These are phyloP conservation scores for Goniozus legneri DNA, from an alignment of 1,140 invertebrate species.

Conservation along the genomic window DNA sequence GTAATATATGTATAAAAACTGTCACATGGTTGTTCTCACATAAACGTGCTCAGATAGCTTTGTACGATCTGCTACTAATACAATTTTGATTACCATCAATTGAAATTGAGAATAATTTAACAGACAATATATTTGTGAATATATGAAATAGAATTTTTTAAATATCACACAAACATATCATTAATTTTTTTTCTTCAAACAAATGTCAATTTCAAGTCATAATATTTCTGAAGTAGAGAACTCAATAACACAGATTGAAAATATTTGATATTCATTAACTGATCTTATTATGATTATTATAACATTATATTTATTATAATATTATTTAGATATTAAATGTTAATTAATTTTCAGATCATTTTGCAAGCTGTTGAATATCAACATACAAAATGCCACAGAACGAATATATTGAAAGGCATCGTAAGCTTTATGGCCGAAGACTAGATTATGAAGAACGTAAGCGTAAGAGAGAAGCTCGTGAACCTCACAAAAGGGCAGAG, in stretches of 20 bases:
- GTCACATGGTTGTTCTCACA: too few relatives aligned
- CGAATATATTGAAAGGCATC: slow-evolving; percentile 98
- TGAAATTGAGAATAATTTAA: background rate
- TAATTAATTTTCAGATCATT: slow-evolving; percentile 9
- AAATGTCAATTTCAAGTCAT: background rate
- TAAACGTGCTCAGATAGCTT: slow-evolving; percentile 35
- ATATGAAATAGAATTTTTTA: slow-evolving; percentile 29
- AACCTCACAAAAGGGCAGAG: slow-evolving; percentile 83
- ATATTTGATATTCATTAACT: background rate
- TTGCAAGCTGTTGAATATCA: background rate
- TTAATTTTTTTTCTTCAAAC: background rate
- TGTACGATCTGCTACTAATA: slow-evolving; percentile 10
- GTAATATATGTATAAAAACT: too few relatives aligned
- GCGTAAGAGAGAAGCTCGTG: slow-evolving; percentile 91
- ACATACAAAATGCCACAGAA: slow-evolving; percentile 91
- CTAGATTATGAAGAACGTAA: slow-evolving; percentile 98
- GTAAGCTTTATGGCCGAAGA: slow-evolving; percentile 91
- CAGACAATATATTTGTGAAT: slow-evolving; percentile 27
- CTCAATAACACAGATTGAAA: background rate
- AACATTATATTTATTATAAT: slow-evolving; percentile 1
- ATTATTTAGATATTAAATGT: background rate
- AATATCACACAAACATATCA: background rate
- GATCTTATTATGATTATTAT: background rate
- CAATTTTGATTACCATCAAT: background rate
- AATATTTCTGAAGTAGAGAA: slow-evolving; percentile 2